Base-by-base conservation (phyloP, 2,113 vertebrate genomes). In the Megaleporinus macrocephalus region DNA sequence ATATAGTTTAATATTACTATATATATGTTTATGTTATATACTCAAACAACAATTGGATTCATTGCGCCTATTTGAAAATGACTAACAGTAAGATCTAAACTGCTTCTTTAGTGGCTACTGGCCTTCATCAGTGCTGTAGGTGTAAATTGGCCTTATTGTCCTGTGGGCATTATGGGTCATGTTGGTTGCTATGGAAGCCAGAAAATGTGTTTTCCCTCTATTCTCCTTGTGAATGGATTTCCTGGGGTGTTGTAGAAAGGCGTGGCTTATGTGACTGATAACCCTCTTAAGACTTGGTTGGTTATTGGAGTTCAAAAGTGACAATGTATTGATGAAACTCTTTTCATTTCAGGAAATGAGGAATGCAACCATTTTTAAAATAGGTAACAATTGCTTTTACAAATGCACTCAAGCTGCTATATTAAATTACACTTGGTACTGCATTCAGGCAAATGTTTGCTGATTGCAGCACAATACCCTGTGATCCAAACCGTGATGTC, bases 401-500 rank as follows among this genome's bases (percentile, higher is more conserved):
- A 76, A 80, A 63, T 51, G 13, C 27, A 68, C 65, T 27, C 63
- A 90, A 79, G n/a, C 75, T 84, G 84, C 73, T 62, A 27, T 69
- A 75, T 83, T 81, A 79, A 73, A 71, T 76, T 24, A 41, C 83
- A 82, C 75, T 81, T 68, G 76, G 62, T 84, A 83, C 82, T 83
- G 82, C 83, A 89, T 61, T 88, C 87, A 86, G 76, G 66, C 83
- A 72, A 84, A 73, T 85, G 79, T 82, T 57, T 75, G 65, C 68
- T 27, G 83, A 69, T 62, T 79, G 76, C 29, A n/a, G 55, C 7
- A 13, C 83, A 82, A 83, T 27, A 61, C 24, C 76, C 86, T 87
- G 85, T 83, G 88, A 88, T 86, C 85, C 87, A 88, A 90, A 87
- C 81, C 78, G 66, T 55, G 83, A 79, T 86, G 90, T 93, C 92